These are phyloP conservation scores for Drosophila serrata DNA, from an alignment of 1,140 invertebrate genomes.

Conservation along the genomic window DNA sequence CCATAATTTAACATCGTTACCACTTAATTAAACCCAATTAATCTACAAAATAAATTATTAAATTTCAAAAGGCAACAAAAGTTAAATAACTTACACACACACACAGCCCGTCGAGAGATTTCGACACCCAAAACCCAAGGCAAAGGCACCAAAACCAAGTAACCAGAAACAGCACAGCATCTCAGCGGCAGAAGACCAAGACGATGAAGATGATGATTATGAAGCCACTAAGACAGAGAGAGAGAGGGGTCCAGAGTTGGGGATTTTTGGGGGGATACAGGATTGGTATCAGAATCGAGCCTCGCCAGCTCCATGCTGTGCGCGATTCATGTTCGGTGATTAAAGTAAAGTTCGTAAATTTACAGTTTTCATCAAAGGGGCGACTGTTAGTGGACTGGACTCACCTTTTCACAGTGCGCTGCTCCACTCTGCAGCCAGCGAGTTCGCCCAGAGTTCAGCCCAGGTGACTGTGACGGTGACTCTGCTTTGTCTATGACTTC, in stretches of 20 bases:
- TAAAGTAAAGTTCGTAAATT: constrained; percentile 85
- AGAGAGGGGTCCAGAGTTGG: constrained; percentile 15
- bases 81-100: constrained; percentile 45
- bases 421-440: constrained; percentile 44
- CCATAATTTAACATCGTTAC: constrained; percentile 44
- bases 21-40: constrained; percentile 64
- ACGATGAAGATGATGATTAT: constrained; percentile 58
- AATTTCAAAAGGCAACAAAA: constrained; percentile 54
- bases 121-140: constrained; percentile 48
- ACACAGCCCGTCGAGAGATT: constrained; percentile 43
- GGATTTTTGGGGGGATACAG: constrained; percentile 22
- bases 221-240: constrained; percentile 21
- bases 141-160: constrained; percentile 17
- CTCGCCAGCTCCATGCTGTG: constrained; percentile 78
- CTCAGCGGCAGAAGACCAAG: constrained; percentile 45
- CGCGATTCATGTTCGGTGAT: constrained; percentile 85
- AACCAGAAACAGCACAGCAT: constrained; percentile 32
- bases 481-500: constrained; percentile 61
- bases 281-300: constrained; percentile 54
- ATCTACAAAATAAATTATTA: constrained; percentile 63
- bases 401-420: constrained; percentile 78
- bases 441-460: constrained; percentile 75
- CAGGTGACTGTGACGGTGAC: constrained; percentile 75
- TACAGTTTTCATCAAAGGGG: constrained; percentile 85
- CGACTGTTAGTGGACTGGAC: constrained; percentile 84